phyloP scores from a whole-genome alignment of 2,797 vertebrate species.

The Varecia variegata region DNA sequence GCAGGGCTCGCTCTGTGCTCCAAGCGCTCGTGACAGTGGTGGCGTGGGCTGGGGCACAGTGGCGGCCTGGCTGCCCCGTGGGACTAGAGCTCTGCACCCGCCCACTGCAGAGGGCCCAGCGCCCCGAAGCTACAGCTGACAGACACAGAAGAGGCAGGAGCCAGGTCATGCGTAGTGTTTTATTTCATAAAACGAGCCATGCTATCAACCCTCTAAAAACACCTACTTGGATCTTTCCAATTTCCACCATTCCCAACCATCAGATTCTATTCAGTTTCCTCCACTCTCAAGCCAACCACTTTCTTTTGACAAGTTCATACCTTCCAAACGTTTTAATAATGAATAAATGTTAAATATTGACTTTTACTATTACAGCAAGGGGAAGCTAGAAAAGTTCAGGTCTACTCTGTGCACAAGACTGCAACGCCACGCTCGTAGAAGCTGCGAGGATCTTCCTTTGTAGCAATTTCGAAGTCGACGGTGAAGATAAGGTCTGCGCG shows the following conservation, averaged over 20 bases:
- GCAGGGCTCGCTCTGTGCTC: neutral
- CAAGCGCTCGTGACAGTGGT: rapidly evolving
- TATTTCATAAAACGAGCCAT: slow-evolving; percentile 77
- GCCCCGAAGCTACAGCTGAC: rapidly evolving
- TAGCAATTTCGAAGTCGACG: slow-evolving; percentile 97
- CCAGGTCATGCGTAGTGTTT: slow-evolving; percentile 66
- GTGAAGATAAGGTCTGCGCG: slow-evolving; percentile 98
- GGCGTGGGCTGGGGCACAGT: neutral
- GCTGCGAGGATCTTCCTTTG: slow-evolving; percentile 96
- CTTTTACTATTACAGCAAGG: neutral
- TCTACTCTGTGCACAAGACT: slow-evolving; percentile 94
- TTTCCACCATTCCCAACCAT: neutral
- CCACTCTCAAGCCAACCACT: neutral
- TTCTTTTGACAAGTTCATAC: neutral
- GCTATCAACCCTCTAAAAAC: neutral
- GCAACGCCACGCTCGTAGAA: slow-evolving; percentile 99
- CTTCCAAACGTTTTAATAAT: neutral
- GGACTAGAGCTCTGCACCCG: neutral
- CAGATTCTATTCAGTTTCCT: rapidly evolving
- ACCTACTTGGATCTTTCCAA: neutral
- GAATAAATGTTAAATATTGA: neutral
- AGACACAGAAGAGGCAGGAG: neutral
- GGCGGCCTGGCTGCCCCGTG: neutral
- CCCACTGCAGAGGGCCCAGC: neutral
- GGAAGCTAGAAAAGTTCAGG: rapidly evolving